Evolutionary conservation across 2,113 vertebrate genomes (phyloP).

Genomic region (Sminthopsis crassicaudata): DNA sequence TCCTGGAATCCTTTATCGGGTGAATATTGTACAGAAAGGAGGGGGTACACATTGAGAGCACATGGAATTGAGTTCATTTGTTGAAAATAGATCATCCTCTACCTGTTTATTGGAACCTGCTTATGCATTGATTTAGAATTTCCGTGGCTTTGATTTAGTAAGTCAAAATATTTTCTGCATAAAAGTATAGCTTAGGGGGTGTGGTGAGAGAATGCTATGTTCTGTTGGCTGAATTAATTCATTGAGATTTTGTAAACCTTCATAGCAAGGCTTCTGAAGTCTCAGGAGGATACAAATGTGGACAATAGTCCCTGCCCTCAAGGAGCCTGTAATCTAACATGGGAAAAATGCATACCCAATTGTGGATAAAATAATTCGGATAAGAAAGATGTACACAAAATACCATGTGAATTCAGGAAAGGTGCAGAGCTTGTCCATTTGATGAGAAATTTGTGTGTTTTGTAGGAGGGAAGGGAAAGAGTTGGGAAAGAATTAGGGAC

Average conservation of each 20-base stretch:
- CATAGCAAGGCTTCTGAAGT: neutral
- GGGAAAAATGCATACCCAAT: neutral
- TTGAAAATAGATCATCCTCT: neutral
- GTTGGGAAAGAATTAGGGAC: neutral
- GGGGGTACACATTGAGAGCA: constrained; percentile 17
- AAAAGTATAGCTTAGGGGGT: neutral
- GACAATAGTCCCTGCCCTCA: neutral
- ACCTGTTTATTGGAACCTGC: neutral
- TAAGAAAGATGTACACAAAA: neutral
- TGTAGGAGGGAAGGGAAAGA: neutral
- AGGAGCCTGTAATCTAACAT: neutral
- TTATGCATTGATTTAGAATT: constrained; percentile 25
- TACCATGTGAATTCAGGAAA: neutral
- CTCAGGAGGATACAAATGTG: neutral
- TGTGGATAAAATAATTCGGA: neutral
- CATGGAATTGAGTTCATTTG: neutral
- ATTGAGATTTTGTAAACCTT: neutral
- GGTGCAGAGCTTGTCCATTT: neutral
- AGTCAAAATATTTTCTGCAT: neutral
- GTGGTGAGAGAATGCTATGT: neutral
- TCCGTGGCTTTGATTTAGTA: neutral
- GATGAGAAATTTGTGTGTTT: neutral
- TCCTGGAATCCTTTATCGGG: constrained; percentile 35
- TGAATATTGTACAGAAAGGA: neutral
- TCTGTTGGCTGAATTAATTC: neutral